Evolutionary conservation across 2,888 invertebrate species (phyloP).

Genomic region (Agriopis marginaria): DNA sequence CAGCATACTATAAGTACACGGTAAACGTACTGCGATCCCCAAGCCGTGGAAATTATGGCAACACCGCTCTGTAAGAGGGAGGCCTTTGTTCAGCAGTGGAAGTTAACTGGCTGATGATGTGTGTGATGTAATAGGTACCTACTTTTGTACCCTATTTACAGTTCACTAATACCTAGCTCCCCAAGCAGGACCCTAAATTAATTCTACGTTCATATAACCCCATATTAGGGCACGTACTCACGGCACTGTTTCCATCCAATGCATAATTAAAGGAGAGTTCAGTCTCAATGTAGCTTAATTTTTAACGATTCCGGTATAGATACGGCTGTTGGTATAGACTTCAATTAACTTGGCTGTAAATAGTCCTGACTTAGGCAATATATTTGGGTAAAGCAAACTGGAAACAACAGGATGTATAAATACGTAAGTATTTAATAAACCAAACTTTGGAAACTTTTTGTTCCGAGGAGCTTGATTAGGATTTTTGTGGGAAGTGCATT

Average conservation of each 20-base stretch:
- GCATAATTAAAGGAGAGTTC: constrained; percentile 30
- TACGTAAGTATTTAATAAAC: background rate
- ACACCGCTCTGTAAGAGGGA: too few relatives aligned
- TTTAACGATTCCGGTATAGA: constrained; percentile 27
- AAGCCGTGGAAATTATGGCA: too few relatives aligned
- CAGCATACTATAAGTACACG: too few relatives aligned
- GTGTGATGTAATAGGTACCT: too few relatives aligned
- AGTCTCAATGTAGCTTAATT: constrained; percentile 30
- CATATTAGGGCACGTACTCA: constrained; percentile 11
- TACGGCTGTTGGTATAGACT: background rate
- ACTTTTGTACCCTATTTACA: too few relatives aligned
- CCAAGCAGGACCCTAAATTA: background rate
- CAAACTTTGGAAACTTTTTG: background rate
- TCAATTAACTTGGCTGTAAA: background rate
- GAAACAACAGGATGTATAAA: background rate
- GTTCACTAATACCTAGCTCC: too few relatives aligned
- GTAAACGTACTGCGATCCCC: too few relatives aligned
- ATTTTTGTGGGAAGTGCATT: background rate
- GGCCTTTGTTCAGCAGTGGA: too few relatives aligned
- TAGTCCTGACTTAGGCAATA: background rate
- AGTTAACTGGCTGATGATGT: too few relatives aligned
- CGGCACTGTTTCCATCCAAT: constrained; percentile 8
- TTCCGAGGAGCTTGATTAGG: background rate
- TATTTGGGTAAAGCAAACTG: background rate
- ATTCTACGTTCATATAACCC: constrained; percentile 2